These are phyloP conservation scores for Ennomos erosarius DNA, from an alignment of 2,888 invertebrate species.

Conservation along the genomic window DNA sequence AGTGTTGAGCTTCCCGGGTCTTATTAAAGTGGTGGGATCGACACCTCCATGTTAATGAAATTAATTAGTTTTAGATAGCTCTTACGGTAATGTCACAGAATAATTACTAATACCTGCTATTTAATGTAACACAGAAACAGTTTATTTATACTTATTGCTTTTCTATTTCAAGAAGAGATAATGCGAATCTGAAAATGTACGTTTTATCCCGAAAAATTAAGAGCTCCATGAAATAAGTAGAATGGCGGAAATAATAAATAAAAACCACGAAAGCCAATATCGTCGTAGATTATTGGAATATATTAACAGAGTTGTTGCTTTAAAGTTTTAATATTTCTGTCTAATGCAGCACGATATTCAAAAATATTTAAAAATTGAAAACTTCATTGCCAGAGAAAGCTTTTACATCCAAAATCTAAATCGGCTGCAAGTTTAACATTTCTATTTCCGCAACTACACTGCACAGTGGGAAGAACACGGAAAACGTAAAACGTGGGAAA, in stretches of 20 bases:
- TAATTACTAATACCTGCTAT: not conserved
- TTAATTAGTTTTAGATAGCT: constrained; percentile 66
- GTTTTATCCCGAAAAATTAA: too few species aligned
- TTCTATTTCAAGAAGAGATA: too few species aligned
- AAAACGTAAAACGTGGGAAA: too few species aligned
- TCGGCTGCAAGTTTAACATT: constrained; percentile 49
- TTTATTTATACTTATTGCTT: too few species aligned
- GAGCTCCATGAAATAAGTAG: too few species aligned
- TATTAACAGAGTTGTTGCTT: too few species aligned
- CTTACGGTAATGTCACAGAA: constrained; percentile 32
- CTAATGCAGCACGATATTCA: constrained; percentile 9
- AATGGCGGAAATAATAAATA: too few species aligned
- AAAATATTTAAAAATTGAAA: constrained; percentile 27
- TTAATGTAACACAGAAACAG: too few species aligned
- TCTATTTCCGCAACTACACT: constrained; percentile 52
- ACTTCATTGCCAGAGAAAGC: constrained; percentile 40
- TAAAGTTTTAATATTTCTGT: not conserved
- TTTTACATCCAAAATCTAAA: constrained; percentile 49
- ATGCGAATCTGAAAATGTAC: too few species aligned
- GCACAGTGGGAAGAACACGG: constrained; percentile 34
- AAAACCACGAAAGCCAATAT: too few species aligned
- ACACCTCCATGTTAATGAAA: constrained; percentile 61
- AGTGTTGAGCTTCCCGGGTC: constrained; percentile 37
- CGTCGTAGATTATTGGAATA: too few species aligned
- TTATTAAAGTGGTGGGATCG: constrained; percentile 43